Base-by-base conservation (phyloP, 2,888 invertebrate genomes). In the Cheiracanthium punctorium region DNA sequence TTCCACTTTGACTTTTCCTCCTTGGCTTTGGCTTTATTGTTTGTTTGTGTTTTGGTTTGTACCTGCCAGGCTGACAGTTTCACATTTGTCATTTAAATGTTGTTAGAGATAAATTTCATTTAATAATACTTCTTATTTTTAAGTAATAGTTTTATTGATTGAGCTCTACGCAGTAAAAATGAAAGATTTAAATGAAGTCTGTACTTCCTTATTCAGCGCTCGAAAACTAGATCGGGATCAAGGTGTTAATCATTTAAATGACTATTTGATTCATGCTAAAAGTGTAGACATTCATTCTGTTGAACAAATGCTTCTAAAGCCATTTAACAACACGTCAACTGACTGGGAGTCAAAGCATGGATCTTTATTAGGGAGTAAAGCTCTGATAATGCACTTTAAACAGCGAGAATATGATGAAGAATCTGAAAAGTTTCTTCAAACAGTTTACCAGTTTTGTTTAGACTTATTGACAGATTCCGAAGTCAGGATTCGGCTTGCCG, bases 291-390 rank as follows among this genome's bases (percentile, higher is more conserved):
- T 91, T 4, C 69, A 80, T 24, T 82, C 81, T 17, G 75, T 91
- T 24, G 90, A 91, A 88, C 85, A 88, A 28, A 82, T 88, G 14
- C 87, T 91, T 4, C 67, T 89, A 17, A 77, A 88, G 69, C 88
- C 90, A 28, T 89, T 91, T 32, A 82, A 89, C 24, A 89, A 90
- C 88, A 85, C 86, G 14, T 89, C 89, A 28, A 88, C 89, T 24
- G 82, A 90, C 20, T 93, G 93, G 93, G 92, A 93, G 90, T 90
- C 90, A 0, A 92, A 91, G 87, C 92, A 92, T 89, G 92, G 92
- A 5, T 91, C 91, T 37, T 89, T 93, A 69, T 90, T 92, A 89
- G 92, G 91, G 7, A 90, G 91, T 10, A 92, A 91, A 88, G 90
- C 91, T 37, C 72, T 92, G 8, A 89, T 92, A 67, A 80, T 89